These are phyloP conservation scores for Sinocyclocheilus anophthalmus DNA, from an alignment of 2,113 vertebrate species.

Conservation along the genomic window DNA sequence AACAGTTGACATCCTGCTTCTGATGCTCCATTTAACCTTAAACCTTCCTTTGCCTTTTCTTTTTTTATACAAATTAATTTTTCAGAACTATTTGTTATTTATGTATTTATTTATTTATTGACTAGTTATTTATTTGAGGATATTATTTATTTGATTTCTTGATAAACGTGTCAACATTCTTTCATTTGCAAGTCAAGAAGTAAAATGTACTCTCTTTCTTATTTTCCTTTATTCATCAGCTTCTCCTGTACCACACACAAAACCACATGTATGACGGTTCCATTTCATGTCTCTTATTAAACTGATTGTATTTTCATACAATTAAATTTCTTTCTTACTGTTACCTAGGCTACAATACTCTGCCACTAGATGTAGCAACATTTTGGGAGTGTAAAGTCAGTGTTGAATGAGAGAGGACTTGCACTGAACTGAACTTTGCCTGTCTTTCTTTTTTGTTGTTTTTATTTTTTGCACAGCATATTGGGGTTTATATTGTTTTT, in stretches of 20 bases:
- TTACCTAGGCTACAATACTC: constrained; percentile 48
- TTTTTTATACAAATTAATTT: constrained; percentile 60
- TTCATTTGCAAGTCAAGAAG: constrained; percentile 21
- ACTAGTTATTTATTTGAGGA: constrained; percentile 78
- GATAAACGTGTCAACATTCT: constrained; percentile 40
- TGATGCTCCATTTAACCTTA: constrained; percentile 25
- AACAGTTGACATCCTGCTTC: constrained; percentile 40
- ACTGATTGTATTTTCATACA: constrained; percentile 56
- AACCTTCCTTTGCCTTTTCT: constrained; percentile 37
- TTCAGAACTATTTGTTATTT: constrained; percentile 75
- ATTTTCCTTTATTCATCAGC: constrained; percentile 35
- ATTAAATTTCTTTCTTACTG: constrained; percentile 45
- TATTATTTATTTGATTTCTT: constrained; percentile 71
- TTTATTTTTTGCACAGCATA: constrained; percentile 76
- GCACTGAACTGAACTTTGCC: constrained; percentile 48
- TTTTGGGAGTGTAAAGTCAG: constrained; percentile 46
- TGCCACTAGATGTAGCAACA: constrained; percentile 75
- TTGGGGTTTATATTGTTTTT: constrained; percentile 68
- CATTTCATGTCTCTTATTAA: constrained; percentile 56
- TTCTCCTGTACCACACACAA: constrained; percentile 39
- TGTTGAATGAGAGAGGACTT: constrained; percentile 12
- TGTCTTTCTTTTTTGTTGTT: constrained; percentile 37
- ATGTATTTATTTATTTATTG: constrained; percentile 87
- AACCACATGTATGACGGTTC: constrained; percentile 66
- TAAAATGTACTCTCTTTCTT: constrained; percentile 57